Conservation (phyloP, 2,113 vertebrate genomes). For the Charina bottae region DNA sequence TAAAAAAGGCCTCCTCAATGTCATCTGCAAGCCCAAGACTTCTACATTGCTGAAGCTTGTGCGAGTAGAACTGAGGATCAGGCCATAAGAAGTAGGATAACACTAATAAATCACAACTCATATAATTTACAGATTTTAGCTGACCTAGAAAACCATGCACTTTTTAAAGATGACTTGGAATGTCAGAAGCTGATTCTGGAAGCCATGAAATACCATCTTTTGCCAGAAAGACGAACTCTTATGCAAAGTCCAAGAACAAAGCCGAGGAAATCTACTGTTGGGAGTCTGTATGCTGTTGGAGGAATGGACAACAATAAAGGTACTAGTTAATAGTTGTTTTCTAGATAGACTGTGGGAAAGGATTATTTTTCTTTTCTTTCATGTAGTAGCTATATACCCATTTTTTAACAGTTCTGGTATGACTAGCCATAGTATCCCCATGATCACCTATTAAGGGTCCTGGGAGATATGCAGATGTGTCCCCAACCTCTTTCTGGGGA, state of each 20-base stretch:
- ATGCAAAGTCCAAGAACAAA: conserved; percentile 85
- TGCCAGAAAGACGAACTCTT: conserved; percentile 83
- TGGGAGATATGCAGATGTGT: no score
- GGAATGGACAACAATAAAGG: conserved; percentile 86
- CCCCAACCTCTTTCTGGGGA: no score
- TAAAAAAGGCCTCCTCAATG: neutral
- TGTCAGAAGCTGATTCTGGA: conserved; percentile 84
- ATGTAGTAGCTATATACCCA: neutral
- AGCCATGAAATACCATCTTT: conserved; percentile 85
- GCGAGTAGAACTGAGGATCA: neutral
- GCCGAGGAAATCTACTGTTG: conserved; percentile 83
- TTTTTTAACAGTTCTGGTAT: neutral
- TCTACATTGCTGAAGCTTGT: neutral
- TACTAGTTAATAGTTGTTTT: conserved; percentile 54
- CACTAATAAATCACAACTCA: conserved; percentile 35
- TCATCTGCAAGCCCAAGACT: neutral
- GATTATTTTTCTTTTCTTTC: neutral
- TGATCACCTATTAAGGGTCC: no score
- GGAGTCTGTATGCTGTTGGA: conserved; percentile 81
- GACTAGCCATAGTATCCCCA: neutral
- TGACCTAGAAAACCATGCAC: conserved; percentile 81
- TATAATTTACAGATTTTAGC: conserved; percentile 79
- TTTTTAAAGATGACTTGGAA: conserved; percentile 84
- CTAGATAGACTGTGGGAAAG: neutral
- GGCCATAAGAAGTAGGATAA: neutral